Conservation (phyloP, 1,140 invertebrate species). For the Condylostylus longicornis region DNA sequence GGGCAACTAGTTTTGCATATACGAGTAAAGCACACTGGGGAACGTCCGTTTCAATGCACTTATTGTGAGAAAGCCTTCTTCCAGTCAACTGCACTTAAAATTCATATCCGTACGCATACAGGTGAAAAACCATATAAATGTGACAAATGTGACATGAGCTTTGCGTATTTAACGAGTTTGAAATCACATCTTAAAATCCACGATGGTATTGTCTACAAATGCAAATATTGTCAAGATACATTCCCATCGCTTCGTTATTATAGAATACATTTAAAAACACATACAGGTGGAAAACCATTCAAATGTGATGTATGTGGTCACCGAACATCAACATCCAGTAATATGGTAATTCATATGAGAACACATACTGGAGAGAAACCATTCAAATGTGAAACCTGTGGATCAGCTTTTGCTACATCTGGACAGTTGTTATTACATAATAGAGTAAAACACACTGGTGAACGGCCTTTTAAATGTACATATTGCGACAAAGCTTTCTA, state of each 20-base stretch:
- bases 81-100: too few species aligned
- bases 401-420: slow-evolving; percentile 34
- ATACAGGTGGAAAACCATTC: neutral
- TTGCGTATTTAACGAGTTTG: too few species aligned
- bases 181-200: too few species aligned
- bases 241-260: neutral
- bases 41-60: neutral
- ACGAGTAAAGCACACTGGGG: neutral
- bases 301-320: slow-evolving; percentile 25
- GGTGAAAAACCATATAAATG: neutral
- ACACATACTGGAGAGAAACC: slow-evolving; percentile 7
- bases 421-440: slow-evolving; percentile 35
- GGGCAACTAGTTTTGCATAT: neutral
- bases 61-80: neutral
- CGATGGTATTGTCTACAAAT: too few species aligned
- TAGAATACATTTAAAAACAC: neutral
- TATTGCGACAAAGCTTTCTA: slow-evolving; percentile 36
- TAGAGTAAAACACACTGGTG: slow-evolving; percentile 46
- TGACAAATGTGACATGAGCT: too few species aligned
- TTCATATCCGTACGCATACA: neutral
- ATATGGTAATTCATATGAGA: slow-evolving; percentile 24
- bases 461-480: slow-evolving; percentile 53
- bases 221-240: neutral
- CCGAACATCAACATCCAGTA: slow-evolving; percentile 22
- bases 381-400: neutral